Evolutionary conservation across 2,888 invertebrate genomes (phyloP).

Genomic region (Heliconius ismenius): DNA sequence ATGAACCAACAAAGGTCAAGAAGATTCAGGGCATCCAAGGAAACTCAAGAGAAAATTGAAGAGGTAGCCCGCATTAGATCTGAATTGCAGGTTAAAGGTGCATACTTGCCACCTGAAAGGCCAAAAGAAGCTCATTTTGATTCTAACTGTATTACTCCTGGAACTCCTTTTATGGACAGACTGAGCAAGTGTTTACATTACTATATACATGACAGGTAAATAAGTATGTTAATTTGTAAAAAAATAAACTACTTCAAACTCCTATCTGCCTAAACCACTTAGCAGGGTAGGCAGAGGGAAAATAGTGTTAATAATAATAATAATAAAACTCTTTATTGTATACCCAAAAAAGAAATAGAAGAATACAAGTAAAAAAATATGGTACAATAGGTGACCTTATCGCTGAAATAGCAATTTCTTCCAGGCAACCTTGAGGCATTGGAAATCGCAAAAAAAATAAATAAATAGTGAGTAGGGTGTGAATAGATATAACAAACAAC

Average conservation of each 20-base stretch:
- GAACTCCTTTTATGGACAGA: slow-evolving; percentile 98
- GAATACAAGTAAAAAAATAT: too few species aligned
- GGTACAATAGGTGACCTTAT: too few species aligned
- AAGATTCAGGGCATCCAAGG: slow-evolving; percentile 97
- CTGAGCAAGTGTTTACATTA: slow-evolving; percentile 92
- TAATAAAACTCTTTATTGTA: too few species aligned
- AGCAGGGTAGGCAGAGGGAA: too few species aligned
- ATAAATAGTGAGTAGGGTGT: too few species aligned
- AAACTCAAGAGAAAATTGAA: slow-evolving; percentile 92
- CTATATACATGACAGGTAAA: slow-evolving; percentile 89
- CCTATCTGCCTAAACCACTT: background rate
- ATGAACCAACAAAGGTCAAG: slow-evolving; percentile 99
- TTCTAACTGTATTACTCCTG: slow-evolving; percentile 99
- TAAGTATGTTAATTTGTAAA: background rate
- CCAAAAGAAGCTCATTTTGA: slow-evolving; percentile 97
- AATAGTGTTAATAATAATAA: too few species aligned
- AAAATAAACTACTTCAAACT: background rate
- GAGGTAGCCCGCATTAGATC: slow-evolving; percentile 91
- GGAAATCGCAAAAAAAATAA: too few species aligned
- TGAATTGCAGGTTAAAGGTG: slow-evolving; percentile 87
- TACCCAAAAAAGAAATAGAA: too few species aligned
- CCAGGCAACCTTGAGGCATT: too few species aligned
- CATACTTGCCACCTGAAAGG: slow-evolving; percentile 91
- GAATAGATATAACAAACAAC: too few species aligned
- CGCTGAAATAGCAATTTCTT: too few species aligned